Conservation (phyloP, 2,797 vertebrate species). For the Cynopterus sphinx region DNA sequence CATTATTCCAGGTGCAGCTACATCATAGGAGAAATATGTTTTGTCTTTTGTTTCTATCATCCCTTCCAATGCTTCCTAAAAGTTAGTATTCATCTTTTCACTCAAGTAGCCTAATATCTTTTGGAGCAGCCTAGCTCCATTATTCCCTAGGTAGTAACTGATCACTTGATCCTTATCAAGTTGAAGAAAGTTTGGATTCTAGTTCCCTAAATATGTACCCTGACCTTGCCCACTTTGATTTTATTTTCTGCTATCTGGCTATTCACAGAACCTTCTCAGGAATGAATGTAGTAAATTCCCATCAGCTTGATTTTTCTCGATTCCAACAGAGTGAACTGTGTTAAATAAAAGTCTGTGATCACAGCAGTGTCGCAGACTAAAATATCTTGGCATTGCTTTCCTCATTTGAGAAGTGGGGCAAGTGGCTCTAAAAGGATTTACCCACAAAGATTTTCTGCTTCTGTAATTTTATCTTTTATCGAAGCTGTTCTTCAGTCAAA, state of each 20-base stretch:
- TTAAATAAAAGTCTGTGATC: not conserved
- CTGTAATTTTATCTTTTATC: not conserved
- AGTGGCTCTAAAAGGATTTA: not conserved
- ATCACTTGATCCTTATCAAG: no score
- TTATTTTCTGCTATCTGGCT: not conserved
- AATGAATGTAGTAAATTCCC: not conserved
- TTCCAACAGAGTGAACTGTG: not conserved
- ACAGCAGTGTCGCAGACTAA: not conserved
- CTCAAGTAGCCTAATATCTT: not conserved
- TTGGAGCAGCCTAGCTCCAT: not conserved
- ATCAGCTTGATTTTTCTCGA: not conserved
- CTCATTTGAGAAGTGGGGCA: not conserved
- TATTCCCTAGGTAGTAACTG: not conserved
- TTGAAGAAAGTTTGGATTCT: not conserved
- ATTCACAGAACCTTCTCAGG: not conserved
- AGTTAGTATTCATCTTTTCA: not conserved
- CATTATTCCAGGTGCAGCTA: not conserved
- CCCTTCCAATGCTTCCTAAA: not conserved
- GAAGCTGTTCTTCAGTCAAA: not conserved
- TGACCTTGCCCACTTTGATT: not conserved
- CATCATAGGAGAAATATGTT: accelerated
- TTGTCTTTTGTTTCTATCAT: not conserved
- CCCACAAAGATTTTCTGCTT: not conserved
- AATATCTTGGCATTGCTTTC: not conserved
- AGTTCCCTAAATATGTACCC: not conserved